Conservation (phyloP, 2,888 invertebrate species). For the Eristalis arbustorum region DNA sequence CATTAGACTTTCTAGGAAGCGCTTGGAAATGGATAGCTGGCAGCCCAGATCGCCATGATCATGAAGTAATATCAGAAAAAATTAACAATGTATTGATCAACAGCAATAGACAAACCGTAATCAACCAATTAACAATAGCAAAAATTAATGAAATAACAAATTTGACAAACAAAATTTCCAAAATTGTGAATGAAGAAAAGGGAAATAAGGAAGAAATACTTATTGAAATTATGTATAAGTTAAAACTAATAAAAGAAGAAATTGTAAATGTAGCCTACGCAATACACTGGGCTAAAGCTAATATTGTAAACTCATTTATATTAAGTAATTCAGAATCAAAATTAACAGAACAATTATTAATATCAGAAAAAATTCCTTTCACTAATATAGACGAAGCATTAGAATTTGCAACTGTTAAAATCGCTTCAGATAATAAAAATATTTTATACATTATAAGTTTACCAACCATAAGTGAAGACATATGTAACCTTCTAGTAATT, state of each 20-base stretch:
- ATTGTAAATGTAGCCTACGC: constrained; percentile 1
- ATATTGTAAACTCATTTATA: constrained; percentile 17
- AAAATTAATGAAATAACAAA: no score
- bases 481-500: constrained; percentile 30
- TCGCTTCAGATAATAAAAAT: no score
- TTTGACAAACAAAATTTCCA: no score
- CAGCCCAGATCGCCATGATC: no score
- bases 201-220: neutral
- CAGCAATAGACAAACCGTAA: no score
- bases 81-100: no score
- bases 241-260: constrained; percentile 30
- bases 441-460: no score
- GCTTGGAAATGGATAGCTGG: no score
- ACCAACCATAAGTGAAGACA: constrained; percentile 23
- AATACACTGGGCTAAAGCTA: constrained; percentile 25
- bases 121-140: no score
- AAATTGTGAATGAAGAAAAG: neutral
- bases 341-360: constrained; percentile 19
- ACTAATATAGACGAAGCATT: constrained; percentile 48
- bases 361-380: constrained; percentile 39
- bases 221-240: constrained; percentile 6
- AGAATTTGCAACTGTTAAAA: constrained; percentile 48
- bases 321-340: constrained; percentile 21
- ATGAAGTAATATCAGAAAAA: no score
- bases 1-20: no score